A percentile compares a stretch with the other conserved stretches of the same genome.
Conservation (phyloP, 2,888 invertebrate species). For the Microctonus brassicae region DNA sequence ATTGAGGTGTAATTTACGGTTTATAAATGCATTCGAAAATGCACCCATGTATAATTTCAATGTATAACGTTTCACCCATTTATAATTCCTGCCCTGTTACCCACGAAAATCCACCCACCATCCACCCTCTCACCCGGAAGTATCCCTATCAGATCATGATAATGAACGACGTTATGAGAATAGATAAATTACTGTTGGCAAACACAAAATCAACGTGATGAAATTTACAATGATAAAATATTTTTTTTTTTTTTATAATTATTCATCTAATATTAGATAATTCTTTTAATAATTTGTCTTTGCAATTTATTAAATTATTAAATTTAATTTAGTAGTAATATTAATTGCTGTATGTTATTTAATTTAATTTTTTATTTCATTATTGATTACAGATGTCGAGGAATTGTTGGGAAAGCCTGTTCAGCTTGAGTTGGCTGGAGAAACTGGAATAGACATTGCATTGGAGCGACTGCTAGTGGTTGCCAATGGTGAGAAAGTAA, state of each 20-base stretch:
- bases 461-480: constrained; percentile 80
- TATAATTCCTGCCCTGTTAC: neutral
- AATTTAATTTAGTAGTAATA: neutral
- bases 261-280: too few relatives aligned
- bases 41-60: neutral
- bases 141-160: neutral
- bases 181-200: neutral
- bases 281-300: too few relatives aligned
- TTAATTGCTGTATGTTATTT: neutral
- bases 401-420: constrained; percentile 83
- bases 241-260: neutral
- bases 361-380: constrained; percentile 21
- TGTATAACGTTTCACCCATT: constrained; percentile 10
- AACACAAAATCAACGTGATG: neutral
- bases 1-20: neutral
- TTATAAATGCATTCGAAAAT: neutral
- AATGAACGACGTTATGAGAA: neutral
- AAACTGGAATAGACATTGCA: constrained; percentile 83
- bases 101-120: neutral
- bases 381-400: constrained; percentile 76
- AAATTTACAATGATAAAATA: constrained; percentile 2
- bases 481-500: constrained; percentile 74
- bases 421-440: constrained; percentile 79
- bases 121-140: neutral
- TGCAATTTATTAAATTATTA: neutral